These are phyloP conservation scores for Cryptocephalus moraei DNA, from an alignment of 2,888 invertebrate species.

Conservation along the genomic window DNA sequence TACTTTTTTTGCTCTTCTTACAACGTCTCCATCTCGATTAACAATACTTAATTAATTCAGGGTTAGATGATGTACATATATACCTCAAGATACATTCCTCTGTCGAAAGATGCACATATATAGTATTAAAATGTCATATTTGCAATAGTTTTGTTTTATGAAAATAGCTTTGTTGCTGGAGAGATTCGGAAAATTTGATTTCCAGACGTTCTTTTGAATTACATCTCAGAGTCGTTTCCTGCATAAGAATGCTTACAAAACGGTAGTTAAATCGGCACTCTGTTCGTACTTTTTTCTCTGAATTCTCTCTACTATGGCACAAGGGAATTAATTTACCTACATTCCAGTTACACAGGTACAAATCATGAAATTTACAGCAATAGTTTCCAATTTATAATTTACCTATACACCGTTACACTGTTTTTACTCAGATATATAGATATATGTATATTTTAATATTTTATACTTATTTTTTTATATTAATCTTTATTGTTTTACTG, in stretches of 20 bases:
- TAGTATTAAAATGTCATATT: too few species aligned
- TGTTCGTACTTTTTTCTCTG: too few species aligned
- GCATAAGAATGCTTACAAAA: too few species aligned
- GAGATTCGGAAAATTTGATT: too few species aligned
- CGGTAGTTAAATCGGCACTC: too few species aligned
- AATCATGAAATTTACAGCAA: constrained; percentile 15
- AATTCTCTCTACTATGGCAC: constrained; percentile 1
- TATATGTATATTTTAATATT: too few species aligned
- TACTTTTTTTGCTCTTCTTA: too few species aligned
- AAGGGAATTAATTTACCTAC: constrained; percentile 5
- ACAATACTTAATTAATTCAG: constrained; percentile 19
- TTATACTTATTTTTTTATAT: constrained; percentile 2
- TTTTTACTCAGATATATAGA: too few species aligned
- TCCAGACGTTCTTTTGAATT: too few species aligned
- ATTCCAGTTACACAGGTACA: constrained; percentile 18
- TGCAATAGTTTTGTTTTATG: too few species aligned
- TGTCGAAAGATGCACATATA: constrained; percentile 7
- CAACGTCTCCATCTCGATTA: background rate
- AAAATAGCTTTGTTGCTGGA: too few species aligned
- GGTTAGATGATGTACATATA: constrained; percentile 15
- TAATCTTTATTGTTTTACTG: background rate
- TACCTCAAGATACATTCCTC: constrained; percentile 22
- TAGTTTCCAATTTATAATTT: constrained; percentile 13
- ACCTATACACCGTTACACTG: constrained; percentile 8
- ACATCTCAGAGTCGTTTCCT: too few species aligned